Evolutionary conservation across 2,797 vertebrate species (phyloP), one percentile per base, ranked within the genome.

Genomic region (Eidolon dupreanum): DNA sequence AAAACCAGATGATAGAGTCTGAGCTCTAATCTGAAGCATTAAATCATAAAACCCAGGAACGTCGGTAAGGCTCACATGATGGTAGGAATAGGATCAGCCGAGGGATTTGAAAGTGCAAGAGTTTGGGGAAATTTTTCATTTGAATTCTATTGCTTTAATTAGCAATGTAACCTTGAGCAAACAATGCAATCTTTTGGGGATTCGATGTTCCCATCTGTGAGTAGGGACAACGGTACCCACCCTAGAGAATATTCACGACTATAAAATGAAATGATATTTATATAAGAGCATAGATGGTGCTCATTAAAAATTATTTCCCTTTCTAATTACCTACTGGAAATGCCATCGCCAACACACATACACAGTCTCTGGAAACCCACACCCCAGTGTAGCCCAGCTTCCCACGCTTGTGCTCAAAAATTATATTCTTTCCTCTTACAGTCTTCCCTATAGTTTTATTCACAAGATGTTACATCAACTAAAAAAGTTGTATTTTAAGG

Each of bases 401-500:
- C 8, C n/a, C 31, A 86, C 7, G 0, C 17, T 84, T 61, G 41
- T 33, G 31, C 41, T 95, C 41, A 86, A 22, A 88, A 77, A 19
- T 41, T 51, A 53, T 36, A 65, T 53, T 38, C 49, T 83, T 89
- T 73, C 3, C 9, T 79, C 70, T 63, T 36, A n/a, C 12, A 46
- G 33, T 11, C 13, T 3, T 70, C 13, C 33, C 22, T 92, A 28
- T 20, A 73, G 4, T 87, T 59, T 59, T 89, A 66, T 79, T 79
- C 33, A 61, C 33, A 38, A 90, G 33, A 51, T 81, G 59, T 49
- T 53, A 46, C 12, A 73, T 59, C 20, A 87, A 70, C 11, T 49
- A 49, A 26, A 93, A 31, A 61, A 59, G 33, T 31, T 94, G 22
- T 57, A 65, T 84, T 83, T 94, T 84, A 92, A 88, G 22, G n/a